Conservation (phyloP, 1,140 invertebrate species). For the Ylistrum balloti region DNA sequence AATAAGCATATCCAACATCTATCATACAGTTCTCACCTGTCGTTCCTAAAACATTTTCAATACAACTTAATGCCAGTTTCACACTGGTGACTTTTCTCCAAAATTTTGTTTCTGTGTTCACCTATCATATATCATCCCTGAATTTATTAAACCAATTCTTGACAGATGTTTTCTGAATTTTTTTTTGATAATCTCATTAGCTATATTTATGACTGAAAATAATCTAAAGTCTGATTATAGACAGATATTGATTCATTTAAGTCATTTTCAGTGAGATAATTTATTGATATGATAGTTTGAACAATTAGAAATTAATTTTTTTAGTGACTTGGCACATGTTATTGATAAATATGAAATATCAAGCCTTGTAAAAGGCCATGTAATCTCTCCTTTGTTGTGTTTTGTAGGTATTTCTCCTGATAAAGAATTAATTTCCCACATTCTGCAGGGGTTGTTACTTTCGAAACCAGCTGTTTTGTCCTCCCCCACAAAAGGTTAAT, state of each 20-base stretch:
- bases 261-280: background rate
- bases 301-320: background rate
- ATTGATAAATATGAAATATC: background rate
- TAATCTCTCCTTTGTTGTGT: background rate
- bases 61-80: background rate
- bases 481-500: slow-evolving; percentile 16
- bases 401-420: background rate
- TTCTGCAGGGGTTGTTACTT: background rate
- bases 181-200: background rate
- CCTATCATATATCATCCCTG: background rate
- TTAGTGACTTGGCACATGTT: background rate
- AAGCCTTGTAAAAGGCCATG: background rate
- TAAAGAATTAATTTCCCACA: background rate
- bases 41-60: background rate
- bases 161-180: background rate
- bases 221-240: background rate
- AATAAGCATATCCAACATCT: background rate
- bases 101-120: background rate
- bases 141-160: background rate
- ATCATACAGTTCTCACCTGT: background rate
- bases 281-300: background rate
- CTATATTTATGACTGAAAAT: no score
- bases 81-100: background rate
- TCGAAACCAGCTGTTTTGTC: slow-evolving; percentile 2
- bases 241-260: background rate